These are phyloP conservation scores for Dicrostonyx torquatus DNA, from an alignment of 2,797 vertebrate genomes.

Conservation along the genomic window DNA sequence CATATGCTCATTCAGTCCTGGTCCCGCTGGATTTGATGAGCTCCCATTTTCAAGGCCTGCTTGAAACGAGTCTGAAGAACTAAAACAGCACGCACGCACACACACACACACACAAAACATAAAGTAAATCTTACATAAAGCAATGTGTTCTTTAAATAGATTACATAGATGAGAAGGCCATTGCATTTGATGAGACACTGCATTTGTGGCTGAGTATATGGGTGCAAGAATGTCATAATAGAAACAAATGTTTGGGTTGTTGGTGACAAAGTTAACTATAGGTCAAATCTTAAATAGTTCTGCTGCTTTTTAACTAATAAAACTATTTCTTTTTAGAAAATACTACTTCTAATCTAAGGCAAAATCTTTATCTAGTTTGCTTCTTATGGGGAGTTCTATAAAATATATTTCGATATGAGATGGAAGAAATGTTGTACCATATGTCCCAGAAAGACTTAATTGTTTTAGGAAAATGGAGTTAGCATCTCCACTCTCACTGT, in stretches of 20 bases:
- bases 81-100: not conserved
- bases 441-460: not conserved
- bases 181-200: not conserved
- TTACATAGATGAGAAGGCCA: not conserved
- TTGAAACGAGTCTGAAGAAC: not conserved
- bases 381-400: not conserved
- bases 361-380: conserved; percentile 4
- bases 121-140: not conserved
- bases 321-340: conserved; percentile 22
- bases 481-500: not conserved
- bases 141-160: not conserved
- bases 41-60: not conserved
- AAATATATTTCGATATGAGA: not conserved
- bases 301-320: conserved; percentile 7
- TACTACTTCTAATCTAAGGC: not conserved
- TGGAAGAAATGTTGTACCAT: not conserved
- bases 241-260: not conserved
- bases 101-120: too few relatives aligned
- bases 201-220: not conserved
- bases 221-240: not conserved
- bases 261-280: conserved; percentile 4
- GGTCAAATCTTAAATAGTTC: not conserved
- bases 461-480: not conserved
- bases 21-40: too few relatives aligned
- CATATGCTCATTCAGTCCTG: too few relatives aligned